Conservation (phyloP, 2,888 invertebrate genomes). For the Chrysolina americana region DNA sequence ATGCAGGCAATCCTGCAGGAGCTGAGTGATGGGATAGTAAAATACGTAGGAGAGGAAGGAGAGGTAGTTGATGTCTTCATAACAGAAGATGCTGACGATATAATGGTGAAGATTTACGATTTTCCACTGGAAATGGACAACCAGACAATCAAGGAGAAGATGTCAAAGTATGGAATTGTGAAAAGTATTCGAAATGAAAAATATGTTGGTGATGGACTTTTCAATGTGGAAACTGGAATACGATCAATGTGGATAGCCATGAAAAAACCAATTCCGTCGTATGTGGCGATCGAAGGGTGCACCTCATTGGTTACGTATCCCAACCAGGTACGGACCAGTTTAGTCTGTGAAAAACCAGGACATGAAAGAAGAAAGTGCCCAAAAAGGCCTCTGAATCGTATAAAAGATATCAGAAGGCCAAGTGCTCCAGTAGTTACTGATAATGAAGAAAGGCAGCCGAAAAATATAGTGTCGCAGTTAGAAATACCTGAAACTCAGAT, state of each 20-base stretch:
- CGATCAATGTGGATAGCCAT: neutral
- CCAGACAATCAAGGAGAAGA: neutral
- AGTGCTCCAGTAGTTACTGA: neutral
- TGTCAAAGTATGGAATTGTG: neutral
- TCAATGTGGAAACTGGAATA: neutral
- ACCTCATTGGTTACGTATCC: neutral
- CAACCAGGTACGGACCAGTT: neutral
- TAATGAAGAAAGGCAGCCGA: too few species aligned
- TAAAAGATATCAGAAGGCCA: conserved; percentile 3
- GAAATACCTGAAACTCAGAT: too few species aligned
- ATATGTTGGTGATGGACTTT: neutral
- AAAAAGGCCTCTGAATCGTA: neutral
- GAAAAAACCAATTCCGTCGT: neutral
- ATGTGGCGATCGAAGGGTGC: neutral
- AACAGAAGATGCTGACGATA: neutral
- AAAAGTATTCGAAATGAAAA: neutral
- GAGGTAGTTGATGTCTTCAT: neutral
- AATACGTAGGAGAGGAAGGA: neutral
- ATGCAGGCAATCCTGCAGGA: neutral
- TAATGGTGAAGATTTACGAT: neutral
- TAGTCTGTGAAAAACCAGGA: neutral
- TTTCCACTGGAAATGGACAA: neutral
- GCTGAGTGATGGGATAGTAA: neutral
- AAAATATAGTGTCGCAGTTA: too few species aligned
- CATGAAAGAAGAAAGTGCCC: conserved; percentile 9